Evolutionary conservation across 2,888 invertebrate species (phyloP).

Genomic region (Netelia fuscicornis): DNA sequence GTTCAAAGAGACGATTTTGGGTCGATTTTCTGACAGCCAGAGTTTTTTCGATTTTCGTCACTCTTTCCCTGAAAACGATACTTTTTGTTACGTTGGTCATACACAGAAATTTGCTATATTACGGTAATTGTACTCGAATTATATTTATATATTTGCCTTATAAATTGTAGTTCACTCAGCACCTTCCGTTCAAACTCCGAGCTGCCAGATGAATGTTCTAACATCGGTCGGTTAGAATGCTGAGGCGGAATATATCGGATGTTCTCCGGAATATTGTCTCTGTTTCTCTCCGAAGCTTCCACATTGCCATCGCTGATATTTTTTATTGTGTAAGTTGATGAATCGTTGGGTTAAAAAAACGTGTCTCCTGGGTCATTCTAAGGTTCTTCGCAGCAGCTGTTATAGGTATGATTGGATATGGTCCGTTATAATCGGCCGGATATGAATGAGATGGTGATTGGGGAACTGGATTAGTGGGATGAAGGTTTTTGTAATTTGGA

Average conservation of each 20-base stretch:
- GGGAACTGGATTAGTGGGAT: not conserved
- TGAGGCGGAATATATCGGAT: no score
- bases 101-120: conserved; percentile 10
- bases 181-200: no score
- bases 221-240: no score
- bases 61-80: conserved; percentile 14
- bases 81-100: conserved; percentile 10
- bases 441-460: not conserved
- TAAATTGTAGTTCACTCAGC: no score
- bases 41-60: not conserved
- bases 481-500: not conserved
- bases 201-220: no score
- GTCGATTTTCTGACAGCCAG: conserved; percentile 4
- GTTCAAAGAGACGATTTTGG: not conserved
- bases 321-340: not conserved
- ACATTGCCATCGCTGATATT: not conserved
- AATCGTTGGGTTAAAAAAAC: not conserved
- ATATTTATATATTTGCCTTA: not conserved
- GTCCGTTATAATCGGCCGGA: not conserved
- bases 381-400: conserved; percentile 10
- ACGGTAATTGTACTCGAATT: not conserved
- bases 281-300: not conserved
- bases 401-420: not conserved
- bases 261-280: not conserved
- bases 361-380: not conserved